phyloP scores from a whole-genome alignment of 2,888 invertebrate species.

The Anarsia innoxiella region DNA sequence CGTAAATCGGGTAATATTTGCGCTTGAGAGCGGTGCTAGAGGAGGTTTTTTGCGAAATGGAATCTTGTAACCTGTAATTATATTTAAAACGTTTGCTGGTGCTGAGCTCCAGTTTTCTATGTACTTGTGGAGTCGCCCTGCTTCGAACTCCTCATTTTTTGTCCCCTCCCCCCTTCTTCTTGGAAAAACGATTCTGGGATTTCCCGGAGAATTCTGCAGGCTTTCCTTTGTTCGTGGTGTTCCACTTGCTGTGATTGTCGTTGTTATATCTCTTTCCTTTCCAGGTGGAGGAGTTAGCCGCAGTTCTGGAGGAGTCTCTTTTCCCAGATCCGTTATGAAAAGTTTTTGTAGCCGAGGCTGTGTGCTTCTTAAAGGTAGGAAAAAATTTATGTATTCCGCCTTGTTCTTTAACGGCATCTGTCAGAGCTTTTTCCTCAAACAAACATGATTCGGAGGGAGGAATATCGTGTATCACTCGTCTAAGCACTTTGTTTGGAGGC shows the following conservation, averaged over 20 bases:
- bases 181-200: not conserved
- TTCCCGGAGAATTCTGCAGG: not conserved
- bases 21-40: not conserved
- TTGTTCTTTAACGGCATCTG: conserved; percentile 7
- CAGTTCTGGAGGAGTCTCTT: not conserved
- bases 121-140: conserved; percentile 2
- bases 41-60: conserved; percentile 12
- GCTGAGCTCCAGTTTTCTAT: conserved; percentile 5
- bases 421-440: conserved; percentile 11
- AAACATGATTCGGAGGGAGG: conserved; percentile 15
- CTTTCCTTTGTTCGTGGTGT: not conserved
- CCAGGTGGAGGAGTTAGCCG: not conserved
- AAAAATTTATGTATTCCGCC: conserved; percentile 14
- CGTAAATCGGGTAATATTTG: not conserved
- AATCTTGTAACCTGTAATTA: conserved; percentile 15
- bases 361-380: not conserved
- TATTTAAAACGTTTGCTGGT: conserved; percentile 11
- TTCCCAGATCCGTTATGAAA: not conserved
- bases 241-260: not conserved
- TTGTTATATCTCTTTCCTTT: not conserved
- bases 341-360: not conserved
- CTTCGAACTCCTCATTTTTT: conserved; percentile 2
- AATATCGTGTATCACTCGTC: conserved; percentile 9
- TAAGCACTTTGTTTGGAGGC: conserved; percentile 11
- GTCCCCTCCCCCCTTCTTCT: not conserved